Percentiles rank a stretch among this genome's conserved stretches.
These are phyloP conservation scores for Platalea minor DNA, from an alignment of 2,797 vertebrate genomes.

Conservation along the genomic window DNA sequence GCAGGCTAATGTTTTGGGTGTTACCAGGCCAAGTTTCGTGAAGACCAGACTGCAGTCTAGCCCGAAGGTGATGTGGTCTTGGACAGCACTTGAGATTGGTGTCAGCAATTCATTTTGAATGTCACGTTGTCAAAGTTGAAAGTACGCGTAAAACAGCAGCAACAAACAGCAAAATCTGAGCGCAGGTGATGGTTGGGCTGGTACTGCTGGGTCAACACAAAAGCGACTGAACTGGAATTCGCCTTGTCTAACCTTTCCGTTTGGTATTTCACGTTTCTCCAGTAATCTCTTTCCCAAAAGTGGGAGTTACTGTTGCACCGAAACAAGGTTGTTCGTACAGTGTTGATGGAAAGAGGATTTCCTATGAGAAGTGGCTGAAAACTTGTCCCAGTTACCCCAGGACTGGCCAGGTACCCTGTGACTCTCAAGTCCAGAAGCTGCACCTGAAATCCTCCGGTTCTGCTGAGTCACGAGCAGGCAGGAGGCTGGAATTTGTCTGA, in stretches of 20 bases:
- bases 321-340: conserved; percentile 15
- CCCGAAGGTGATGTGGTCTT: neutral
- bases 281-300: neutral
- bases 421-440: neutral
- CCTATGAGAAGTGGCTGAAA: neutral
- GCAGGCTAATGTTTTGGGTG: neutral
- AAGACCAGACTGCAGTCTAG: neutral
- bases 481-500: conserved; percentile 50
- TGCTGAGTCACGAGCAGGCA: conserved; percentile 56
- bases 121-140: neutral
- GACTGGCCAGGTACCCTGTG: conserved; percentile 12
- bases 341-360: conserved; percentile 37
- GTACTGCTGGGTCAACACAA: conserved; percentile 63
- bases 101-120: neutral
- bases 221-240: conserved; percentile 47
- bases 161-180: conserved; percentile 18
- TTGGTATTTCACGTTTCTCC: neutral
- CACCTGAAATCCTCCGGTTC: conserved; percentile 21
- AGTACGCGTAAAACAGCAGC: neutral
- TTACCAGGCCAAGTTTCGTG: neutral
- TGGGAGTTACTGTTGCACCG: neutral
- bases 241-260: conserved; percentile 36
- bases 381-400: neutral
- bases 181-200: conserved; percentile 44
- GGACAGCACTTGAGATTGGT: neutral